Base-by-base conservation (phyloP, 2,113 vertebrate species). In the Chroicocephalus ridibundus region DNA sequence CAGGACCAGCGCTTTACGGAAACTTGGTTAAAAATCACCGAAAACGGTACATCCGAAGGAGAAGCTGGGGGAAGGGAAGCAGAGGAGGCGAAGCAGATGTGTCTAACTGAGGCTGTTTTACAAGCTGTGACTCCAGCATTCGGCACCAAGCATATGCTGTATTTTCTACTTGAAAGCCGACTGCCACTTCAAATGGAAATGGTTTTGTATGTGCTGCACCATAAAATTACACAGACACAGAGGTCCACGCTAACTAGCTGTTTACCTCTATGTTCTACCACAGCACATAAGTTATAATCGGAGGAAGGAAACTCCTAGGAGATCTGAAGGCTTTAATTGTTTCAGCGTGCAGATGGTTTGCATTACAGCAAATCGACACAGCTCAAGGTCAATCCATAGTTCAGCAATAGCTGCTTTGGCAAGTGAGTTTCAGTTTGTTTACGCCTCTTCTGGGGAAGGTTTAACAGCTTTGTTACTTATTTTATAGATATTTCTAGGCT, bases 261-360 rank as follows among this genome's bases (percentile, higher is more conserved):
- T 96, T 97, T 96, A 95, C 97, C 92, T 94, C 88, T 31, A 21
- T 65, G 94, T 94, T 92, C 86, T 82, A 91, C 93, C 91, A 76
- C 92, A 95, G 72, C 93, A 94, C 90, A 19, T 69, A 97, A 95
- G 86, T 97, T 96, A 98, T 97, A 98, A 98, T 98, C 74, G 57
- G 97, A 98, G 98, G 98, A 98, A 98, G 98, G 98, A 98, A 98
- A 98, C 92, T 96, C 96, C 94, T 84, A 42, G 77, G 97, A 98
- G 95, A 97, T 98, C 97, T 97, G 96, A 98, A 96, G 97, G 96
- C 86, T 96, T 96, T 97, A 97, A 98, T 98, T 98, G 98, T 97
- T 97, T 82, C 88, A 44, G 81, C 5, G 1, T 69, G 68, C 98
- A 98, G 97, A 97, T 96, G 98, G 98, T 96, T 98, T 98, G 92